Evolutionary conservation across 2,888 invertebrate genomes (phyloP), one percentile per base, ranked within the genome.

Genomic region (Drosophila algonquin): DNA sequence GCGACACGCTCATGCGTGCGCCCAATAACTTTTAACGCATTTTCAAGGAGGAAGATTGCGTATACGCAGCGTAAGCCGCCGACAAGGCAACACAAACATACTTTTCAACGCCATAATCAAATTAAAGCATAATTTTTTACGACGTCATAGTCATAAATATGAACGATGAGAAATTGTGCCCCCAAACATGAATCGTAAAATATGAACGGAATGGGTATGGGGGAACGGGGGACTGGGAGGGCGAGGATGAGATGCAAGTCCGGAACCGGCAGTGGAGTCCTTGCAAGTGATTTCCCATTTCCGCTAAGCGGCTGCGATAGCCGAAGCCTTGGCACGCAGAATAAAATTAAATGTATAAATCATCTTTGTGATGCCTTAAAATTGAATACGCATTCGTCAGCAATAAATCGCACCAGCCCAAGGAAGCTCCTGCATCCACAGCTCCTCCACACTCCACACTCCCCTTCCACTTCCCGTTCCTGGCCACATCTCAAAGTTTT

Each of bases 361-460:
- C 89, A 89, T 87, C 76, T 81, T 67, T 84, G 75, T 65, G 63
- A 74, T 75, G 69, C 81, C 79, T 85, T 80, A 81, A 84, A 85
- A 89, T 89, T 85, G 89, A 87, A 89, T 81, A 86, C 76, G 80
- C 81, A 89, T 89, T 87, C 87, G 83, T 85, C 85, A 86, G 89
- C 89, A 81, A 89, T 89, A 86, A 89, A 86, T 86, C 70, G 76
- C 77, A 51, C 53, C 40, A 32, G 45, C 45, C 53, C 44, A 40
- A 32, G 63, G 55, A 32, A 60, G 50, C 24, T 53, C 50, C 32
- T 57, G 63, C 12, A 54, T 46, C 40, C 54, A 56, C 55, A 58
- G 58, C 69, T 57, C 32, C 54, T 24, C 24, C 24, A 24, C 21
- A 3, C 21, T 21, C 21, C 21, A 21, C 21, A 24, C 24, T 24